phyloP scores from a whole-genome alignment of 2,113 vertebrate genomes.

The Oceanodroma tethys region DNA sequence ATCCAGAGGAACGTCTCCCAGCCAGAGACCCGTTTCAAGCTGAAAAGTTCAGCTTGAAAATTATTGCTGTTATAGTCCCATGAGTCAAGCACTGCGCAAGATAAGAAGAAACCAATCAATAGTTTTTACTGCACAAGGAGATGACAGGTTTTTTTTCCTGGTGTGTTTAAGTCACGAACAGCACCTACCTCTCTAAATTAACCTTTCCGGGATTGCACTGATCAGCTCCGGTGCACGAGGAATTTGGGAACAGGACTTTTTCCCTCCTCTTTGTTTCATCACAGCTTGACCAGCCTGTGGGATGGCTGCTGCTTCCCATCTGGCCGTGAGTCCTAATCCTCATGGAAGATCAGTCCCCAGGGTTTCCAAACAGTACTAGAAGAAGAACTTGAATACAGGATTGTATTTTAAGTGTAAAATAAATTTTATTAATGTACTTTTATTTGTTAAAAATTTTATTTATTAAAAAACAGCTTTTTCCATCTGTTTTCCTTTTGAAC shows the following conservation, averaged over 20 bases:
- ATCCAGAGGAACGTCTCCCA: background rate
- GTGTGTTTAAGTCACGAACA: background rate
- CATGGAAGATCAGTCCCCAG: background rate
- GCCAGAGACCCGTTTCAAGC: background rate
- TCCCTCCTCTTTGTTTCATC: background rate
- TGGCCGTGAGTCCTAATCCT: background rate
- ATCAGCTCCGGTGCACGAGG: rapidly evolving
- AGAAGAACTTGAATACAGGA: background rate
- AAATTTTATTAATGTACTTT: background rate
- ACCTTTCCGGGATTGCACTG: background rate
- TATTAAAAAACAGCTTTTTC: background rate
- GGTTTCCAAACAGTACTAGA: background rate
- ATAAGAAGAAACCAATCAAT: conserved; percentile 38
- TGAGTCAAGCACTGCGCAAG: background rate
- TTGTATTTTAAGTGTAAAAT: background rate
- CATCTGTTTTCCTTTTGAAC: background rate
- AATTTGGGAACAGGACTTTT: background rate
- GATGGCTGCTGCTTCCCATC: background rate
- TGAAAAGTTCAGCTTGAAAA: background rate
- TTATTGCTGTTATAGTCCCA: background rate
- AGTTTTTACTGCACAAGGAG: background rate
- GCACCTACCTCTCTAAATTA: background rate
- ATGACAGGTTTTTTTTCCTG: background rate
- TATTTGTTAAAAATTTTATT: background rate
- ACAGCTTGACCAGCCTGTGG: background rate